Evolutionary conservation across 2,888 invertebrate species (phyloP).

Genomic region (Fragum sueziense): DNA sequence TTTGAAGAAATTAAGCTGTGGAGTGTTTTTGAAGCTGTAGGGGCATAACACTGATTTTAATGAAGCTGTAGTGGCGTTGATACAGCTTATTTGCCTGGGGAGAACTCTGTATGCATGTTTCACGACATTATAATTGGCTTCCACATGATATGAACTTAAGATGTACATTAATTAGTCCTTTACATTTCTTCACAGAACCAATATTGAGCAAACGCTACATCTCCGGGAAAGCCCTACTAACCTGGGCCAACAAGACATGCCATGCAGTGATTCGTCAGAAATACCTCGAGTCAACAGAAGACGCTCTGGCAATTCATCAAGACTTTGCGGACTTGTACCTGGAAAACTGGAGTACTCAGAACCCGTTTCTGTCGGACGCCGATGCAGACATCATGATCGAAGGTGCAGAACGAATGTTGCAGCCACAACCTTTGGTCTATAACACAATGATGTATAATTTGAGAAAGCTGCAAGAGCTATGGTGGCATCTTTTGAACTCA

Average conservation of each 20-base stretch:
- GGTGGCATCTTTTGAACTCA: conserved; percentile 82
- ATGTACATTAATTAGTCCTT: neutral
- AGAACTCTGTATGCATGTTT: too few species aligned
- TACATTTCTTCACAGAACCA: conserved; percentile 16
- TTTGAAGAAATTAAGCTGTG: too few species aligned
- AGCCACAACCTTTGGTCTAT: conserved; percentile 76
- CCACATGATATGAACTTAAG: neutral
- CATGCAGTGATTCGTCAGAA: conserved; percentile 57
- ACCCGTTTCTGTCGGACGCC: conserved; percentile 60
- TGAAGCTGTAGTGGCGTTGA: too few species aligned
- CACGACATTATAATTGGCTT: too few species aligned
- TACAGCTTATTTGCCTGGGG: too few species aligned
- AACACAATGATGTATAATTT: conserved; percentile 81
- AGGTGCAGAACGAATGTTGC: conserved; percentile 59
- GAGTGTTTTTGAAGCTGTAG: too few species aligned
- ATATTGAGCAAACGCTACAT: conserved; percentile 41
- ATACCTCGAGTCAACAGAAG: conserved; percentile 61
- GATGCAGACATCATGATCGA: conserved; percentile 50
- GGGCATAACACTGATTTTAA: too few species aligned
- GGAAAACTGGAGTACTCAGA: conserved; percentile 69
- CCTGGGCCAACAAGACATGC: conserved; percentile 65
- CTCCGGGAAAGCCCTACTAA: conserved; percentile 60
- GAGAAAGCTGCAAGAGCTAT: conserved; percentile 79
- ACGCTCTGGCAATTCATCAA: conserved; percentile 62
- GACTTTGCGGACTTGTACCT: conserved; percentile 73